phyloP scores from a whole-genome alignment of 1,140 invertebrate genomes.

The Amyelois transitella region DNA sequence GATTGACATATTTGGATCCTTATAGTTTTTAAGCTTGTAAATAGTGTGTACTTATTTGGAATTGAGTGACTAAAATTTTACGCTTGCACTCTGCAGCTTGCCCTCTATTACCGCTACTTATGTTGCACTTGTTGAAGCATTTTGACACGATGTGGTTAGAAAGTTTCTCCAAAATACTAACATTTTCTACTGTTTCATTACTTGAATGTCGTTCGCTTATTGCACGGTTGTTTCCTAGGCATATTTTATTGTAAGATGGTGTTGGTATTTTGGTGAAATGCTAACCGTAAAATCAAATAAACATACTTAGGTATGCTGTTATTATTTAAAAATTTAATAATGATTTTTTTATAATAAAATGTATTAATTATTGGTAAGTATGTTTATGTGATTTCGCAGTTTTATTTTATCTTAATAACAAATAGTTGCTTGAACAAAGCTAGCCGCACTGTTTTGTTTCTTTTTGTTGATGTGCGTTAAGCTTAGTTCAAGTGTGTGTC shows the following conservation, averaged over 20 bases:
- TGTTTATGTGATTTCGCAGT: conserved; percentile 47
- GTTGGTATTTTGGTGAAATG: conserved; percentile 73
- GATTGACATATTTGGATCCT: not conserved
- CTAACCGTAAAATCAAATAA: conserved; percentile 35
- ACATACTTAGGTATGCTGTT: conserved; percentile 39
- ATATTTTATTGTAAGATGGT: conserved; percentile 45
- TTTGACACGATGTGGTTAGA: conserved; percentile 32
- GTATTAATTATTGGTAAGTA: conserved; percentile 24
- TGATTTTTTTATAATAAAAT: not conserved
- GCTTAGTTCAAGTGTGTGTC: conserved; percentile 56
- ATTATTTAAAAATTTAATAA: not conserved
- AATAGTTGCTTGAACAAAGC: conserved; percentile 57
- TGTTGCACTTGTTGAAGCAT: conserved; percentile 29
- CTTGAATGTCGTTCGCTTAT: conserved; percentile 20
- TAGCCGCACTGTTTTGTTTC: conserved; percentile 40
- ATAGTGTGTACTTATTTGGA: conserved; percentile 2
- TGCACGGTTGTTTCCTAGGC: conserved; percentile 45
- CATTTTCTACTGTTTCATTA: conserved; percentile 49
- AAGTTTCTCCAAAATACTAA: conserved; percentile 72
- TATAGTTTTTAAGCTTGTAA: conserved; percentile 12
- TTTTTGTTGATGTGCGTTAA: conserved; percentile 39
- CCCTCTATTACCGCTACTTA: conserved; percentile 30
- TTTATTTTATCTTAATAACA: conserved; percentile 31
- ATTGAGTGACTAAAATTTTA: conserved; percentile 31
- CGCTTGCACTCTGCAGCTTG: conserved; percentile 38